Percentiles rank a stretch among this genome's conserved stretches.
Evolutionary conservation across 2,888 invertebrate species (phyloP).

Genomic region (Drosophila longiperda): DNA sequence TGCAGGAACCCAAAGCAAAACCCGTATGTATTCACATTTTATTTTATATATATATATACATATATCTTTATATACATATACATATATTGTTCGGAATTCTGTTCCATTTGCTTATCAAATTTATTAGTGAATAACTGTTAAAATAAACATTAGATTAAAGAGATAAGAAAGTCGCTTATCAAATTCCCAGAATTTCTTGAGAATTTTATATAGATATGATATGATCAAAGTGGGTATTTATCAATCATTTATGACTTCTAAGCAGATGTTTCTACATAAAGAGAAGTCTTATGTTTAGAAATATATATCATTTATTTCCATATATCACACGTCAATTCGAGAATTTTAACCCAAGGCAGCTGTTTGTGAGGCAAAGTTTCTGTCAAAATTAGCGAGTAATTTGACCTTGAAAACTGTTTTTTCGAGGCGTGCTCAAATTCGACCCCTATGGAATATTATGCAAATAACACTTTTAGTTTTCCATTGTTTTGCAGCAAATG

Average conservation of each 20-base stretch:
- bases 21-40: slow-evolving; percentile 76
- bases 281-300: neutral
- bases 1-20: slow-evolving; percentile 83
- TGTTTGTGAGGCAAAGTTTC: neutral
- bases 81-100: neutral
- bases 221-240: neutral
- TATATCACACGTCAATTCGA: neutral
- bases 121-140: neutral
- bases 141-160: slow-evolving; percentile 18
- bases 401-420: slow-evolving; percentile 31
- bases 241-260: neutral
- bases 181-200: slow-evolving; percentile 6
- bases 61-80: slow-evolving; percentile 4
- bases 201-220: neutral
- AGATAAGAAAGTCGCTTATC: slow-evolving; percentile 11
- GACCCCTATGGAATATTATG: slow-evolving; percentile 37
- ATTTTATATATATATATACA: slow-evolving; percentile 26
- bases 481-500: slow-evolving; percentile 50
- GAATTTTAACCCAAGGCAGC: neutral
- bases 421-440: slow-evolving; percentile 20
- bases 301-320: neutral
- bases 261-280: neutral
- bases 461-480: slow-evolving; percentile 34
- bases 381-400: neutral
- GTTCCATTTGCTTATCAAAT: slow-evolving; percentile 16